Conservation (phyloP, 2,888 invertebrate genomes). For the Ferrisia virgata region DNA sequence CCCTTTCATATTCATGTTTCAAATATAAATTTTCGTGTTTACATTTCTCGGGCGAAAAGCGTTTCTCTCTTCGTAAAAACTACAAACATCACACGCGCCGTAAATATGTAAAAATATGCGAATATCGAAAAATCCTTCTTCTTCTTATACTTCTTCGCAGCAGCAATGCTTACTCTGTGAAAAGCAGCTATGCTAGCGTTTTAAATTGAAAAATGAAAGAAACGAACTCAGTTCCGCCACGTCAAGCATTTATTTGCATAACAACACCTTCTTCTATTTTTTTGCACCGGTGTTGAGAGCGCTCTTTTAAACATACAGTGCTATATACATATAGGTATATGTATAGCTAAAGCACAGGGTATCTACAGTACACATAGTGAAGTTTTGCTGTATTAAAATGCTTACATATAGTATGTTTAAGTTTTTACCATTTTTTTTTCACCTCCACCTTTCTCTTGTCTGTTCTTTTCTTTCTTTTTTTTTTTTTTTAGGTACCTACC, state of each 20-base stretch:
- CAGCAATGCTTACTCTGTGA: constrained; percentile 13
- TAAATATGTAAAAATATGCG: constrained; percentile 44
- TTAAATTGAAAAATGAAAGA: constrained; percentile 40
- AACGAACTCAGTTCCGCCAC: constrained; percentile 39
- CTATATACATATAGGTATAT: neutral
- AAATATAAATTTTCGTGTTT: constrained; percentile 12
- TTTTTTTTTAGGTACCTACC: neutral
- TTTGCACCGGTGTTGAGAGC: neutral
- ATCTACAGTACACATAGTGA: too few relatives aligned
- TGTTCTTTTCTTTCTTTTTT: neutral
- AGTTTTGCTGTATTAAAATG: neutral
- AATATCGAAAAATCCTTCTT: constrained; percentile 34
- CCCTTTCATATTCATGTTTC: neutral
- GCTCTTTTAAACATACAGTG: constrained; percentile 6
- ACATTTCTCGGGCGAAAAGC: neutral
- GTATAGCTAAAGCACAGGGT: too few relatives aligned
- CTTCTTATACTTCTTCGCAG: too few relatives aligned
- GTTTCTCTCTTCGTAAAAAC: neutral
- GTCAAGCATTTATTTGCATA: constrained; percentile 45
- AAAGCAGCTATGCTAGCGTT: constrained; percentile 23
- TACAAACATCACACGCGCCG: neutral
- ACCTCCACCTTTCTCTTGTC: too few relatives aligned
- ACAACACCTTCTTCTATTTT: constrained; percentile 37
- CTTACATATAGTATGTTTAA: constrained; percentile 11
- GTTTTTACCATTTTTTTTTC: neutral